Percentiles rank a stretch among this genome's conserved stretches.
phyloP scores from a whole-genome alignment of 2,888 invertebrate genomes.

The Drosophila macrothrix region DNA sequence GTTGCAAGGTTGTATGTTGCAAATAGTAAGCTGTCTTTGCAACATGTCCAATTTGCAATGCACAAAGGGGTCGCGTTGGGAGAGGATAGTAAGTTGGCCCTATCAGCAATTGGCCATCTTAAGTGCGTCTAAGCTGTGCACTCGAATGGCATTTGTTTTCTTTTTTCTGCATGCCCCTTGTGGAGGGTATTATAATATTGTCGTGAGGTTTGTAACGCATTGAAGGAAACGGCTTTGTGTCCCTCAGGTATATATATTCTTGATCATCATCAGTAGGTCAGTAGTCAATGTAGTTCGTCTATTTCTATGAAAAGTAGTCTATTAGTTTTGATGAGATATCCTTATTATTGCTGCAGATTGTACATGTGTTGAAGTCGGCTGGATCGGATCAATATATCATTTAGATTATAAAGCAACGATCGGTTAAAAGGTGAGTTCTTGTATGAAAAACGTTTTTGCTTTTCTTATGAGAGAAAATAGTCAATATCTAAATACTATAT shows the following conservation, averaged over 20 bases:
- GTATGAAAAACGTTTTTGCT: neutral
- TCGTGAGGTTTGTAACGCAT: neutral
- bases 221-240: neutral
- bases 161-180: neutral
- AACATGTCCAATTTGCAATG: constrained; percentile 68
- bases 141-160: constrained; percentile 43
- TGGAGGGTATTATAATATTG: neutral
- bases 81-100: constrained; percentile 11
- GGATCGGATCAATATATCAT: neutral
- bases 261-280: neutral
- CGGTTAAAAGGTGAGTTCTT: neutral
- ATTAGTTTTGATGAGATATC: neutral
- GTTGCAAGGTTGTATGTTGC: constrained; percentile 24
- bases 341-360: neutral
- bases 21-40: constrained; percentile 50
- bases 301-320: neutral
- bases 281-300: neutral
- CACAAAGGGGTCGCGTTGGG: neutral
- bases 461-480: neutral
- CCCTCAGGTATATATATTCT: neutral
- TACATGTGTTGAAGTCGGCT: neutral
- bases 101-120: constrained; percentile 62
- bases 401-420: neutral
- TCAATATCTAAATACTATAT: neutral
- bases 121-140: constrained; percentile 68